Conservation (phyloP, 1,140 invertebrate species). For the Geopemphigus sp. region DNA sequence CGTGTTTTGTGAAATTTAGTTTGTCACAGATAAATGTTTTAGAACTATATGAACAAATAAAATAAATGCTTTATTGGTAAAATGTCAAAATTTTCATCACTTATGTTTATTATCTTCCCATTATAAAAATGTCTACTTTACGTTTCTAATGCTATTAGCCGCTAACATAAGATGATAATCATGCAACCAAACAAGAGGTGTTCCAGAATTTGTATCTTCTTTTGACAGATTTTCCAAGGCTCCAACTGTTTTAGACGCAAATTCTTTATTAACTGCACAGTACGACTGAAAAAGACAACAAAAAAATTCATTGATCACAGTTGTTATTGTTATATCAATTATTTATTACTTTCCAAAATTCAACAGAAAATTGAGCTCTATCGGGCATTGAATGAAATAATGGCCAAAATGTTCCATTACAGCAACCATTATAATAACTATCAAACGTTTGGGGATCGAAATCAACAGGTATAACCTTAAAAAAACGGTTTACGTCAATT, state of each 20-base stretch:
- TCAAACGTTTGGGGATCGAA: conserved; percentile 74
- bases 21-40: too few relatives aligned
- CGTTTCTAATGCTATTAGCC: conserved; percentile 74
- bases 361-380: conserved; percentile 70
- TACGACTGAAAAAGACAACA: conserved; percentile 61
- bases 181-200: conserved; percentile 83
- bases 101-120: too few relatives aligned
- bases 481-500: background rate
- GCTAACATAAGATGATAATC: conserved; percentile 89
- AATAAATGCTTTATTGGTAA: too few relatives aligned
- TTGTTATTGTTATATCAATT: background rate
- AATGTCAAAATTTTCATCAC: too few relatives aligned
- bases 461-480: conserved; percentile 75
- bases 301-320: background rate
- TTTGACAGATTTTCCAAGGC: conserved; percentile 64
- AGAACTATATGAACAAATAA: too few relatives aligned
- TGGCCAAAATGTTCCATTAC: conserved; percentile 89
- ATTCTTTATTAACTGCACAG: conserved; percentile 75
- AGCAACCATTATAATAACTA: conserved; percentile 87
- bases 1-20: too few relatives aligned
- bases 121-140: conserved; percentile 19
- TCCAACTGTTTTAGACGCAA: conserved; percentile 74
- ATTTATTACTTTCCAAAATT: conserved; percentile 68
- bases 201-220: conserved; percentile 58
- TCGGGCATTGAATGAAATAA: conserved; percentile 88